Evolutionary conservation across 2,888 invertebrate genomes (phyloP).

Genomic region (Brenthis hecate): DNA sequence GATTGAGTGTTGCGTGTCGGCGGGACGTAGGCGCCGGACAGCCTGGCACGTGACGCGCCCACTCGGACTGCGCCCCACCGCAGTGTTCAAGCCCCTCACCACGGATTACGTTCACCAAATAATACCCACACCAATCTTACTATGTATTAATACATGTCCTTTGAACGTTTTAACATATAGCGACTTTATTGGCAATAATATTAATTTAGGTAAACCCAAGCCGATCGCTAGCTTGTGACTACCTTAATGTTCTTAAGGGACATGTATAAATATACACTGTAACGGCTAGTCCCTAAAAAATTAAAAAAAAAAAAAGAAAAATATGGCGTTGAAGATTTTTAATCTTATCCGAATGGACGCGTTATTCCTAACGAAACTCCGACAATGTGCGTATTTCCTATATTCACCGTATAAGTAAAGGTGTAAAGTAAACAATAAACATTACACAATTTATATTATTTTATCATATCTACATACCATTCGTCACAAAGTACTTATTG

Average conservation of each 20-base stretch:
- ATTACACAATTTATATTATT: conserved; percentile 30
- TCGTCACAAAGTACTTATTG: conserved; percentile 66
- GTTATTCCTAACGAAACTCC: conserved; percentile 47
- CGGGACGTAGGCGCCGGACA: conserved; percentile 58
- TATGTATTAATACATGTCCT: neutral
- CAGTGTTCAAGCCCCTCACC: conserved; percentile 17
- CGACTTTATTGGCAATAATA: conserved; percentile 5
- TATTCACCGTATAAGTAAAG: conserved; percentile 43
- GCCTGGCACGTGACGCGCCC: conserved; percentile 29
- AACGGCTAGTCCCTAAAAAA: conserved; percentile 8
- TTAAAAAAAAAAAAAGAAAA: neutral
- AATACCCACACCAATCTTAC: neutral
- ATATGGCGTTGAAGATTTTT: conserved; percentile 19
- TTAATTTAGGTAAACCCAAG: conserved; percentile 5
- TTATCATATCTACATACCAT: conserved; percentile 36
- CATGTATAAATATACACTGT: neutral
- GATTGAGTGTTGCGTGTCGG: conserved; percentile 85
- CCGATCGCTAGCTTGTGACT: conserved; percentile 1
- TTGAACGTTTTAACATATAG: neutral
- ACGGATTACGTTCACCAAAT: conserved; percentile 2
- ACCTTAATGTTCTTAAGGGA: neutral
- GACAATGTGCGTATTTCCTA: conserved; percentile 73
- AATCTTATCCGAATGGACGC: conserved; percentile 51
- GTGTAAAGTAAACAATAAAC: conserved; percentile 25
- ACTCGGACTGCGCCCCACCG: conserved; percentile 34